Evolutionary conservation across 1,140 invertebrate genomes (phyloP), one percentile per base, ranked within the genome.

Genomic region (Scylla paramamosain): DNA sequence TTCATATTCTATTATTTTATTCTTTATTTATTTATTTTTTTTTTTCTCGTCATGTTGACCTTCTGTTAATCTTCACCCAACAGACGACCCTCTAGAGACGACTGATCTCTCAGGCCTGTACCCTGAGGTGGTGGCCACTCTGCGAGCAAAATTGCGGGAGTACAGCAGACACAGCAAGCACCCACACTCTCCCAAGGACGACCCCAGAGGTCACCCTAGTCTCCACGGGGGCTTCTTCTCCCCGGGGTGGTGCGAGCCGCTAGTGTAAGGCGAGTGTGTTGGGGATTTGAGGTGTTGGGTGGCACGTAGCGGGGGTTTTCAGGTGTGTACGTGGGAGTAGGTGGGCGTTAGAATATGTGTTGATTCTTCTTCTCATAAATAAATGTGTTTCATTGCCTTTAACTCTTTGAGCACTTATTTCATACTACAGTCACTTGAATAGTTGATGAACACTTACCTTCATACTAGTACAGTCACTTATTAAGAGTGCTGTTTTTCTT

Each of bases 41-140:
- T 29, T 4, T 20, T 31, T 4, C 32, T 28, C 16, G 16, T 77
- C 67, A 7, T 31, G 28, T 12, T 6, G 3, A 20, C 25, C 31
- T 32, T 45, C 0, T 12, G 8, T 12, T 20, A 7, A 1, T 6
- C 31, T 32, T 2, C 10, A 25, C n/a, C 16, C 16, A 48, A n/a
- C 91, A 95, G 94, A 95, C 46, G 94, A 95, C 84, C 94, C 94
- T 0, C 83, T 95, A 16, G 94, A 95, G 52, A 95, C 94, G 0
- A 95, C 94, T 0, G 84, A 95, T 52, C 52, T 95, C 4, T 46
- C 94, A 0, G 25, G 25, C 28, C 32, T 95, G 3, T 52, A 87
- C 25, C 94, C 91, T 1, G 91, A 95, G 8, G 91, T 95, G 6
- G 84, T 46, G 20, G 52, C 91, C 16, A 95, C 28, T 0, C 84